Percentiles rank a stretch among this genome's conserved stretches.
phyloP scores from a whole-genome alignment of 1,140 invertebrate genomes.

The Drosophila setifemur region DNA sequence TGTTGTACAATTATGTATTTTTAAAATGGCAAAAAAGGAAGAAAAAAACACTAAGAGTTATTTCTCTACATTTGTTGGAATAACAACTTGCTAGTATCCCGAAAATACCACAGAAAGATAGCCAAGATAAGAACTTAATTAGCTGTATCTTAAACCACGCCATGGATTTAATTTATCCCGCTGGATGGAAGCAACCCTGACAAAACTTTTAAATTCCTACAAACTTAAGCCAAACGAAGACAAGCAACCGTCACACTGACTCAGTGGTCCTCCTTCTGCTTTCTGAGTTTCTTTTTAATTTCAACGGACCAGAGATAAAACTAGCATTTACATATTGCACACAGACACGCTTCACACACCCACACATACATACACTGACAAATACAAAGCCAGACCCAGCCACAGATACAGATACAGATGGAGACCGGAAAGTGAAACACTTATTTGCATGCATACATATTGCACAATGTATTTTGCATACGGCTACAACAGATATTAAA shows the following conservation, averaged over 20 bases:
- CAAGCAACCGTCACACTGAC: slow-evolving; percentile 12
- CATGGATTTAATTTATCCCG: no score
- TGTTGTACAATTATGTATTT: no score
- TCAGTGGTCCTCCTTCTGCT: slow-evolving; percentile 16
- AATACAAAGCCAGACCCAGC: not conserved
- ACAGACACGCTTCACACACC: slow-evolving; percentile 32
- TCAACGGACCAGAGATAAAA: slow-evolving; percentile 47
- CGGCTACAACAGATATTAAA: slow-evolving; percentile 42
- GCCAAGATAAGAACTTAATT: no score
- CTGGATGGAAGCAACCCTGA: slow-evolving; percentile 22
- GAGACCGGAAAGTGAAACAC: slow-evolving; percentile 6
- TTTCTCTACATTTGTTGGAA: no score
- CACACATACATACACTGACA: not conserved
- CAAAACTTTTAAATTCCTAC: slow-evolving; percentile 12
- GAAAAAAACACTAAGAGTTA: no score
- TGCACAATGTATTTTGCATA: slow-evolving; percentile 29
- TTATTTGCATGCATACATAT: slow-evolving; percentile 50
- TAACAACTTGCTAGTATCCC: no score
- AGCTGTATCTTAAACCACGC: no score
- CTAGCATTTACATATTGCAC: slow-evolving; percentile 54
- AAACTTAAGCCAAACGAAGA: slow-evolving; percentile 10
- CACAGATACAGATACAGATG: slow-evolving; percentile 13
- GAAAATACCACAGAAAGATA: no score
- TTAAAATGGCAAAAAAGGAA: no score
- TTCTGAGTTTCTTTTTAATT: slow-evolving; percentile 54